Evolutionary conservation across 2,113 vertebrate genomes (phyloP), one percentile per base, ranked within the genome.

Genomic region (Crypturellus undulatus): DNA sequence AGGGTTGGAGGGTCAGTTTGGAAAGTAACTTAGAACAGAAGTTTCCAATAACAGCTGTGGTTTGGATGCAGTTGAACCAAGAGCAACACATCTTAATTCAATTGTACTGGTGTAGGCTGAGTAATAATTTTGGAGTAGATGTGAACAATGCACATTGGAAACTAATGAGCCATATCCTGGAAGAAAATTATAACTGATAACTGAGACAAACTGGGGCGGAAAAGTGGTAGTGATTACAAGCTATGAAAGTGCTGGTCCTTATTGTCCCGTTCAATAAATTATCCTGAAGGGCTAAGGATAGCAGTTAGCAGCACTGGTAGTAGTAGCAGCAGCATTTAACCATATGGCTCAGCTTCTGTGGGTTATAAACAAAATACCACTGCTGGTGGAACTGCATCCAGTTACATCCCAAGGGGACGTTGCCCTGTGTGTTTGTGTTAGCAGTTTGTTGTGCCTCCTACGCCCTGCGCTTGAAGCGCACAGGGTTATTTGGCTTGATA

Each of bases 41-140:
- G 34, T 90, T 95, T 94, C 82, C 82, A 88, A 2, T 92, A 96
- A 93, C 28, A 86, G 17, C 43, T 94, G 90, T 92, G 92, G 94
- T 76, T 95, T 97, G 85, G 79, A 88, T 84, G 54, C 22, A 91
- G 47, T 83, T 94, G 82, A 94, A 93, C 75, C 90, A 88, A 71
- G 76, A 92, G 38, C 28, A 65, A 25, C 26, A 14, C 24, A 79
- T 63, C 63, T 82, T 84, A 92, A 87, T 68, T 78, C 64, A 90
- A 63, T 89, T 91, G 69, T 71, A 56, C 71, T 91, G 77, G 75
- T 8, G 12, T 42, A 70, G 79, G n/a, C 45, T 73, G 65, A 95
- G 45, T 88, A 86, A 59, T 79, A 83, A 72, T 83, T 54, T 79
- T 43, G 77, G 59, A 52, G 59, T 77, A 92, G 64, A 94, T 86